These are phyloP conservation scores for Campylomormyrus numenius DNA, from an alignment of 2,113 vertebrate genomes.

Conservation along the genomic window DNA sequence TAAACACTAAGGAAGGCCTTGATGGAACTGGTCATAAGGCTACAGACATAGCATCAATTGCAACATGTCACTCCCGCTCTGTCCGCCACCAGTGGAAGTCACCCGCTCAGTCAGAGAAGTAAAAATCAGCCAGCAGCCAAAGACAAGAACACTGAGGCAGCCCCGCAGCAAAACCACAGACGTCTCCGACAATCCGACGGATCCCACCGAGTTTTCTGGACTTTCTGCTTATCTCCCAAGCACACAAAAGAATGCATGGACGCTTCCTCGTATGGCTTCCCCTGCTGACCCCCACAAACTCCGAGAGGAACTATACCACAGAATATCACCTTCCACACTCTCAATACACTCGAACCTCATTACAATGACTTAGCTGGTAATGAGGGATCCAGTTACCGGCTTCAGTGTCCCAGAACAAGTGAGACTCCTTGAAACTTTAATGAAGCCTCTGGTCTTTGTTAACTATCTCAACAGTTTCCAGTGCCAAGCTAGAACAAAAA, in stretches of 20 bases:
- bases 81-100: background rate
- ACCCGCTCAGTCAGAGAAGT: background rate
- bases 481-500: background rate
- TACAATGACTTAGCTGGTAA: slow-evolving; percentile 46
- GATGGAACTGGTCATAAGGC: background rate
- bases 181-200: background rate
- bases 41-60: background rate
- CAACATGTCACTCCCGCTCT: background rate
- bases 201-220: background rate
- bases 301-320: background rate
- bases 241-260: background rate
- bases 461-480: background rate
- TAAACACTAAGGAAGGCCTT: background rate
- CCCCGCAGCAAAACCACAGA: background rate
- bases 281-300: background rate
- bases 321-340: slow-evolving; percentile 3
- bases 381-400: background rate
- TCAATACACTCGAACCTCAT: slow-evolving; percentile 47
- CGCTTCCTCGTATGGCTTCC: background rate
- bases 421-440: slow-evolving; percentile 50
- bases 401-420: slow-evolving; percentile 33
- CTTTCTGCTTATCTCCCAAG: background rate
- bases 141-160: background rate
- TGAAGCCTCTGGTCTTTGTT: background rate
- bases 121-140: background rate